Evolutionary conservation across 2,113 vertebrate genomes (phyloP).

Genomic region (Loxodonta africana): DNA sequence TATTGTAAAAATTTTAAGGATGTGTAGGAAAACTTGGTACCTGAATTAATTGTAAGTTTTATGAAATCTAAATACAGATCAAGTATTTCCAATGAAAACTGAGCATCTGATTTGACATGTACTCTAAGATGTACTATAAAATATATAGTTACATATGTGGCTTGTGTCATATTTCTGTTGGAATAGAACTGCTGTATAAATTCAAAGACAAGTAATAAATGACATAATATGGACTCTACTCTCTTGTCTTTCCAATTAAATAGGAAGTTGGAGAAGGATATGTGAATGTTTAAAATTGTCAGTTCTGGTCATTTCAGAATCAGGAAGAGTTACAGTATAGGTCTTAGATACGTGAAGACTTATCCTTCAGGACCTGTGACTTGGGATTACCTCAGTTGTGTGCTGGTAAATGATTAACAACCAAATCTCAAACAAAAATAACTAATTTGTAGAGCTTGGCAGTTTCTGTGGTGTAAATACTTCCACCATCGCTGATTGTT

Average conservation of each 20-base stretch:
- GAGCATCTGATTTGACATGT: slow-evolving; percentile 37
- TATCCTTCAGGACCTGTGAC: not conserved
- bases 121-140: not conserved
- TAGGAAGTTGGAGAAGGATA: not conserved
- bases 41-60: slow-evolving; percentile 30
- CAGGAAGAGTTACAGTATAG: not conserved
- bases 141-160: not conserved
- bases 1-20: slow-evolving; percentile 19
- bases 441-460: not conserved
- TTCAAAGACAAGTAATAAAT: slow-evolving; percentile 21
- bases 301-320: not conserved
- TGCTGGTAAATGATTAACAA: slow-evolving; percentile 15
- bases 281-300: not conserved
- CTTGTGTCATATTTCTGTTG: slow-evolving; percentile 21
- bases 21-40: not conserved
- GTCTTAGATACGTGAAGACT: not conserved
- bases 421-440: not conserved
- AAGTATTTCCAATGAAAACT: slow-evolving; percentile 5
- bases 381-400: not conserved
- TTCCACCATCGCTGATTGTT: not conserved
- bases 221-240: not conserved
- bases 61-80: slow-evolving; percentile 15
- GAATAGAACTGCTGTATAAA: not conserved
- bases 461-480: not conserved
- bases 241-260: not conserved